Percentiles rank a stretch among this genome's conserved stretches.
Conservation (phyloP, 2,797 vertebrate genomes). For the Apodemus agrarius region DNA sequence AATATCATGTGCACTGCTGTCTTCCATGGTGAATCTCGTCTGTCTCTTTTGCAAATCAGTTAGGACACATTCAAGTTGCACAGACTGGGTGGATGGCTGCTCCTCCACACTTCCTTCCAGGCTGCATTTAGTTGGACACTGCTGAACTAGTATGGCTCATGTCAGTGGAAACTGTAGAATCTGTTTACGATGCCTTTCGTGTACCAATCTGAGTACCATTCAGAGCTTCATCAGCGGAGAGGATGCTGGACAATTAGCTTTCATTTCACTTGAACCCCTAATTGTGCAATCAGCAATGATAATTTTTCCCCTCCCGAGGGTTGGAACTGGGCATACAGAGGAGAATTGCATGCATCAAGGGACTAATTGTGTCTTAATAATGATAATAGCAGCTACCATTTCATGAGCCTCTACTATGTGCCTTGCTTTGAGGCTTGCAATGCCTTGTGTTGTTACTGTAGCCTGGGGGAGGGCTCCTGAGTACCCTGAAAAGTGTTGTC, state of each 20-base stretch:
- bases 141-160: background rate
- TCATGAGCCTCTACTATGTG: constrained; percentile 24
- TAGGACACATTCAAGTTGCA: background rate
- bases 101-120: background rate
- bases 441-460: background rate
- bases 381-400: background rate
- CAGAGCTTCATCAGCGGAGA: constrained; percentile 63
- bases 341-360: background rate
- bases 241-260: constrained; percentile 70
- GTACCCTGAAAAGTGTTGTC: background rate
- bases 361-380: background rate
- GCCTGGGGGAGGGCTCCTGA: background rate
- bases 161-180: constrained; percentile 22
- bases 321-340: constrained; percentile 1
- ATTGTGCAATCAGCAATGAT: constrained; percentile 61
- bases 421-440: background rate
- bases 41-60: background rate
- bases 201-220: constrained; percentile 63
- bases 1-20: constrained; percentile 35
- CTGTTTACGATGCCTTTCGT: background rate
- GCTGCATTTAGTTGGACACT: background rate
- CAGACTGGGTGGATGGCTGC: background rate
- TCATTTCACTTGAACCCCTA: constrained; percentile 73
- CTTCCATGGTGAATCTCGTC: background rate
- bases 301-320: constrained; percentile 49